Conservation (phyloP, 2,113 vertebrate species). For the Theristicus caerulescens region DNA sequence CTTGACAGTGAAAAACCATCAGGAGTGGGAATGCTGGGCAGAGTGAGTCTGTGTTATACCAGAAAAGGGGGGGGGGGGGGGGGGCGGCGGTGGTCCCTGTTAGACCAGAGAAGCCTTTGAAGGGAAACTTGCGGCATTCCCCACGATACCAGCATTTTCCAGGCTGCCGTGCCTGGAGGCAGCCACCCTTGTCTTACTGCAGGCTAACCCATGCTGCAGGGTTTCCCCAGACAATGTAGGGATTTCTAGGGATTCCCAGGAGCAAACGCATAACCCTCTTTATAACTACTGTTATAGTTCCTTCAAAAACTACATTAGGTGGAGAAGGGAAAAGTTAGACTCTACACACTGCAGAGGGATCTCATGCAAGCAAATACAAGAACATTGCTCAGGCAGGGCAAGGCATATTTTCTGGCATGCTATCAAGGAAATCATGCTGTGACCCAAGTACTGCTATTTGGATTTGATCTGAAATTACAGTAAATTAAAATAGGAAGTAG, state of each 20-base stretch:
- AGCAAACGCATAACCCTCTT: not conserved
- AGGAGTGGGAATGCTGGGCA: not conserved
- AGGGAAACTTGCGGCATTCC: not conserved
- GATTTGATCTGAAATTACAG: not conserved
- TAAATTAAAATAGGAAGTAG: not conserved
- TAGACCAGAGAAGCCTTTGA: not conserved
- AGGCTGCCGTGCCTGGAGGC: not conserved
- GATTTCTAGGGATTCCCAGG: not conserved
- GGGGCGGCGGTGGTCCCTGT: not conserved
- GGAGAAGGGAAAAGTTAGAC: not conserved
- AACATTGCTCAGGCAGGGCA: not conserved
- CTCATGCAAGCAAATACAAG: not conserved
- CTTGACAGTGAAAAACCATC: not conserved
- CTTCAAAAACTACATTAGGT: not conserved
- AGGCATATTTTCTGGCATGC: not conserved
- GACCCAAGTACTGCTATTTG: not conserved
- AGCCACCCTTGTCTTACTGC: not conserved
- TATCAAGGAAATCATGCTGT: not conserved
- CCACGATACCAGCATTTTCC: not conserved
- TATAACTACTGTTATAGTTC: not conserved
- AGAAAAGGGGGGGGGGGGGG: not conserved
- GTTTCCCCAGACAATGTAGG: not conserved
- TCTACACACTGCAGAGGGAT: accelerated
- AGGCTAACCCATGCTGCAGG: not conserved
- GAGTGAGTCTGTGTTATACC: not conserved